A percentile compares a stretch with the other conserved stretches of the same genome.
phyloP scores from a whole-genome alignment of 2,797 vertebrate species.

The Limosa lapponica region DNA sequence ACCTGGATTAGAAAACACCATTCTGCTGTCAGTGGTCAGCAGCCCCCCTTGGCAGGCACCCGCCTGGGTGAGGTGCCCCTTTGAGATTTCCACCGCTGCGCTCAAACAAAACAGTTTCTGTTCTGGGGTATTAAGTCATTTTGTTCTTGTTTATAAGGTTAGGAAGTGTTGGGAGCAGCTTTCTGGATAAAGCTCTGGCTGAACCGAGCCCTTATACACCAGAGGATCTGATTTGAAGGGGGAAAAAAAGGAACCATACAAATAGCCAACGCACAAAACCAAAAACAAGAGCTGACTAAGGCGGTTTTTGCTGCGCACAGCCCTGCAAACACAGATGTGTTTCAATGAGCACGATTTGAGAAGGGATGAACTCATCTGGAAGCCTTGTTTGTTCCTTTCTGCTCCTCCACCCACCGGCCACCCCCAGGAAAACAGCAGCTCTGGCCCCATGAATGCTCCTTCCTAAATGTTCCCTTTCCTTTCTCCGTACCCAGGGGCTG shows the following conservation, averaged over 20 bases:
- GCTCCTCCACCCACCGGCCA: conserved; percentile 19
- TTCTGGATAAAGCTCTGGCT: conserved; percentile 51
- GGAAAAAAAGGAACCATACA: conserved; percentile 26
- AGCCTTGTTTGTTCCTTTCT: conserved; percentile 47
- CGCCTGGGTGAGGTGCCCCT: neutral
- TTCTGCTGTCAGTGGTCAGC: conserved; percentile 59
- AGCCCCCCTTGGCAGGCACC: conserved; percentile 16
- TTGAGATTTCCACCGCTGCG: conserved; percentile 47
- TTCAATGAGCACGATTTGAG: conserved; percentile 27
- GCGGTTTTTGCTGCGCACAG: neutral
- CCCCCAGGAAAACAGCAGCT: neutral
- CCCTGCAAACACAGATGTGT: conserved; percentile 60
- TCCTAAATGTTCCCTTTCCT: neutral
- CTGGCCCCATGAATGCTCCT: rapidly evolving
- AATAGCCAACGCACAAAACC: conserved; percentile 49
- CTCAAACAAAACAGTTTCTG: conserved; percentile 61
- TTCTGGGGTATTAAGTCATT: conserved; percentile 66
- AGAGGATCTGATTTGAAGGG: conserved; percentile 27
- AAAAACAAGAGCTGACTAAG: conserved; percentile 40
- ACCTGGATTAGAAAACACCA: conserved; percentile 52
- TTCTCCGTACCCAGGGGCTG: neutral
- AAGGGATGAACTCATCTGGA: conserved; percentile 57
- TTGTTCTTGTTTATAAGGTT: conserved; percentile 51
- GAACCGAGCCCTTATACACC: conserved; percentile 51
- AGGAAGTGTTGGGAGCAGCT: conserved; percentile 57